Evolutionary conservation across 1,140 invertebrate species (phyloP).

Genomic region (Papilio helenus): DNA sequence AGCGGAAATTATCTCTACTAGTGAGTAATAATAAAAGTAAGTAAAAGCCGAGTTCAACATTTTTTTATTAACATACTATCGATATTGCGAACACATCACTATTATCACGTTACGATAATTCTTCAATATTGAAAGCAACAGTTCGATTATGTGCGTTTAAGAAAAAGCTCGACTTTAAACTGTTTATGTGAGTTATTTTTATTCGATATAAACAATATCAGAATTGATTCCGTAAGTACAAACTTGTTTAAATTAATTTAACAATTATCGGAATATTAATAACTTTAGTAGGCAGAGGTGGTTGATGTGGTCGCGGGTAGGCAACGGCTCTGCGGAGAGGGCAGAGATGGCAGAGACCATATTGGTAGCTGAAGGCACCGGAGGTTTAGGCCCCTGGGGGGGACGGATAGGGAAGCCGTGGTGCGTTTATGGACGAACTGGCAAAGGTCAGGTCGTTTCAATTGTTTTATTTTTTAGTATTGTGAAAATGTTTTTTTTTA

Average conservation of each 20-base stretch:
- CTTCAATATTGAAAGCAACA: slow-evolving; percentile 24
- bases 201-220: not conserved
- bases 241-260: not conserved
- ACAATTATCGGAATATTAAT: not conserved
- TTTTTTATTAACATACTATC: not conserved
- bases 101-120: slow-evolving; percentile 21
- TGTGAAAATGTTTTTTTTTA: no score
- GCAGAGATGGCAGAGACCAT: no score
- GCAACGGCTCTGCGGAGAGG: no score
- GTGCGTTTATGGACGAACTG: no score
- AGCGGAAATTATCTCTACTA: not conserved
- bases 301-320: no score
- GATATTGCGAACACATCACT: not conserved
- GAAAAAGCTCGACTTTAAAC: not conserved
- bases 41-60: not conserved
- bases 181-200: not conserved
- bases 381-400: no score
- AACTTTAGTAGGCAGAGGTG: no score
- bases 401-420: no score
- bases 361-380: no score
- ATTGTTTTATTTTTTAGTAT: no score
- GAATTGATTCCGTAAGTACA: not conserved
- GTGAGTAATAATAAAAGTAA: not conserved
- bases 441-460: no score
- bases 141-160: slow-evolving; percentile 23